These are phyloP conservation scores for Noctua pronuba DNA, from an alignment of 2,888 invertebrate species.

Conservation along the genomic window DNA sequence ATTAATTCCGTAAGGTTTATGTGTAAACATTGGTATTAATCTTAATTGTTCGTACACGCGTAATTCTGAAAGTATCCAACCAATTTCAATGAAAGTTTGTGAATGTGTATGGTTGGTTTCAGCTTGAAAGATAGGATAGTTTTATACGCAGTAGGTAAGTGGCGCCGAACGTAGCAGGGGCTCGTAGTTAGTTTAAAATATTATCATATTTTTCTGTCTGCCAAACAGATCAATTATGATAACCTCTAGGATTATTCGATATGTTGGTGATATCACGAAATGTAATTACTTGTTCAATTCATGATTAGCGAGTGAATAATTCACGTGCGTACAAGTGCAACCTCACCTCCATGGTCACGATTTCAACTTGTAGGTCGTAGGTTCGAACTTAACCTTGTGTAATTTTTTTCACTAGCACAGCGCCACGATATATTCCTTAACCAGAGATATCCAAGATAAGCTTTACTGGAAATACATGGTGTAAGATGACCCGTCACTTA, in stretches of 20 bases:
- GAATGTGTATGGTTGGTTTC: background rate
- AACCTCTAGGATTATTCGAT: conserved; percentile 6
- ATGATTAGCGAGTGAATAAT: background rate
- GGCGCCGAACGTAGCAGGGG: background rate
- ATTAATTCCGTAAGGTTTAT: background rate
- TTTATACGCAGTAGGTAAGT: too few relatives aligned
- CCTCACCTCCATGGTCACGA: background rate
- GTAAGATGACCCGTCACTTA: background rate
- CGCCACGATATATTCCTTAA: background rate
- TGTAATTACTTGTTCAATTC: conserved; percentile 4
- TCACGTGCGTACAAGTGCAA: conserved; percentile 14
- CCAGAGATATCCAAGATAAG: background rate
- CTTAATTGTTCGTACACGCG: background rate
- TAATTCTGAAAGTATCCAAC: background rate
- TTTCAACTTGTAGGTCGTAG: background rate
- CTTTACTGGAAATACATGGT: background rate
- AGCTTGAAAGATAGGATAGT: background rate
- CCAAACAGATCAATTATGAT: conserved; percentile 33
- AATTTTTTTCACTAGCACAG: background rate
- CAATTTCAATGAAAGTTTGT: background rate
- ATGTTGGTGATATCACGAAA: conserved; percentile 2
- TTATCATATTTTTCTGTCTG: conserved; percentile 9
- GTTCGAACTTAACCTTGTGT: background rate
- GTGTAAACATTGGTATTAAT: background rate
- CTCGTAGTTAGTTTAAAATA: conserved; percentile 6